Evolutionary conservation across 92 coral and sea anemone species (phyloP).

Genomic region (Pocillopora grandis): DNA sequence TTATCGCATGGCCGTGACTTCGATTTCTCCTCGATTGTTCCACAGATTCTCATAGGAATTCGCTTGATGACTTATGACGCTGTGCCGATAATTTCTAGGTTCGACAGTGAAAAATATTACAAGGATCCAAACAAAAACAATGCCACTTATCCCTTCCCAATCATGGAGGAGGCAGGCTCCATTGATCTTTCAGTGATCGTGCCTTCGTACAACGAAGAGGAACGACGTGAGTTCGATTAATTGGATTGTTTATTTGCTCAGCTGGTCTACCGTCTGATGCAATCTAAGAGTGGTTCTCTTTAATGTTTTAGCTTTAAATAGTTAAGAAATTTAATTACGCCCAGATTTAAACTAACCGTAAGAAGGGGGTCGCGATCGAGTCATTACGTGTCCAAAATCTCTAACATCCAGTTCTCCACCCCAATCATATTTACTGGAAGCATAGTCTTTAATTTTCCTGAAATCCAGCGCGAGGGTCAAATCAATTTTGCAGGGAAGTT

Average conservation of each 20-base stretch:
- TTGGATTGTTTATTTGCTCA: constrained; percentile 12
- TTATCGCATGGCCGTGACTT: background rate
- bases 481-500: too few relatives aligned
- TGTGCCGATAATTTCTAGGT: constrained; percentile 79
- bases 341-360: too few relatives aligned
- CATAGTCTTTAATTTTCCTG: too few relatives aligned
- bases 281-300: background rate
- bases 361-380: too few relatives aligned
- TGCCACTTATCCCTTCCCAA: constrained; percentile 90
- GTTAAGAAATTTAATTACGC: background rate
- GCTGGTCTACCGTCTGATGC: constrained; percentile 16
- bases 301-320: constrained; percentile 2
- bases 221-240: constrained; percentile 71
- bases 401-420: too few relatives aligned
- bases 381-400: too few relatives aligned
- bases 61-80: constrained; percentile 72
- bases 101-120: constrained; percentile 88
- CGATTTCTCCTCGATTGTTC: background rate
- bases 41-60: constrained; percentile 69
- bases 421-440: too few relatives aligned
- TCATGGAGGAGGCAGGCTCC: constrained; percentile 90
- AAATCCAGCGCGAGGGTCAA: too few relatives aligned
- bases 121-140: constrained; percentile 92
- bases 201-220: constrained; percentile 95
- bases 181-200: constrained; percentile 86